phyloP scores from a whole-genome alignment of 2,888 invertebrate species.

The Drosophila ochracea region DNA sequence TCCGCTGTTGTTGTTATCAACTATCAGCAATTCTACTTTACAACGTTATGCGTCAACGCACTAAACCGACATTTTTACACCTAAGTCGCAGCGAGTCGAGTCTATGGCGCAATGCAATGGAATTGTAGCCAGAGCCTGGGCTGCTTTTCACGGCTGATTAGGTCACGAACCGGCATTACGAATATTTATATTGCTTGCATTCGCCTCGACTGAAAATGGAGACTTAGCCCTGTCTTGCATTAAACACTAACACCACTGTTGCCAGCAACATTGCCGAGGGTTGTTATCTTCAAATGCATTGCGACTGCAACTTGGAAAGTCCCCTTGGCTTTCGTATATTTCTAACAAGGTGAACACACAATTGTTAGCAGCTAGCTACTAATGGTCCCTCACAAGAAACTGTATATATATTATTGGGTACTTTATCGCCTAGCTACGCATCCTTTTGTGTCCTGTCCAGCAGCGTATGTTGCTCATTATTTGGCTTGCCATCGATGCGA shows the following conservation, averaged over 20 bases:
- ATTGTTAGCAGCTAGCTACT: neutral
- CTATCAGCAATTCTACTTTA: conserved; percentile 58
- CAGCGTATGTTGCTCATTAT: no score
- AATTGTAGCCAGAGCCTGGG: conserved; percentile 20
- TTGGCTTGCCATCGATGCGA: no score
- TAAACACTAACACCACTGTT: neutral
- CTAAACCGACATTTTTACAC: conserved; percentile 82
- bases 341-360: neutral
- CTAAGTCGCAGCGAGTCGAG: conserved; percentile 54
- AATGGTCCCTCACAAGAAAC: neutral
- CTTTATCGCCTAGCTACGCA: neutral
- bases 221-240: conserved; percentile 14
- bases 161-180: conserved; percentile 31
- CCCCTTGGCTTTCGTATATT: neutral
- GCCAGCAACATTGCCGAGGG: neutral
- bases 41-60: conserved; percentile 74
- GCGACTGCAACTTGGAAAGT: neutral
- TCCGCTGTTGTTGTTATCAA: conserved; percentile 58
- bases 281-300: conserved; percentile 6
- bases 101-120: conserved; percentile 17
- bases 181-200: conserved; percentile 21
- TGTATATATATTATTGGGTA: neutral
- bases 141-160: conserved; percentile 73
- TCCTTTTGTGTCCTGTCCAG: neutral
- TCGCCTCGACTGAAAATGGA: conserved; percentile 1